Evolutionary conservation across 1,140 invertebrate genomes (phyloP).

Genomic region (Melitaea cinxia): DNA sequence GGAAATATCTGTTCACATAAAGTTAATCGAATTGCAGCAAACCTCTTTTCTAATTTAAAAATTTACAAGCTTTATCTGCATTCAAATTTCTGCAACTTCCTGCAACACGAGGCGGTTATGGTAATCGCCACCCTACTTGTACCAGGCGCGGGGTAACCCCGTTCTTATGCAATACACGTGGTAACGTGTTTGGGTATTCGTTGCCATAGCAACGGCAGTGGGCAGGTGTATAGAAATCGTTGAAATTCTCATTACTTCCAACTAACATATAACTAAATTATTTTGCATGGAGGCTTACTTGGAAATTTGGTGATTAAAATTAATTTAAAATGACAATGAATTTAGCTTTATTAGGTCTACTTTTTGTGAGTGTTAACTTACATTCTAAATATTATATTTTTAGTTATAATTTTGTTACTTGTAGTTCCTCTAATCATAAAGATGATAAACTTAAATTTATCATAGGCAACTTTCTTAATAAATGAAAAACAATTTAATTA

Average conservation of each 20-base stretch:
- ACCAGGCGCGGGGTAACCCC: constrained; percentile 17
- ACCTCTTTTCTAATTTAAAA: constrained; percentile 4
- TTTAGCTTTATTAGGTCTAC: too few relatives aligned
- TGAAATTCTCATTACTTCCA: neutral
- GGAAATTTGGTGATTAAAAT: too few relatives aligned
- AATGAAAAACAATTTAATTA: too few relatives aligned
- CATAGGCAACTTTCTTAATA: too few relatives aligned
- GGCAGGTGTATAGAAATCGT: constrained; percentile 5
- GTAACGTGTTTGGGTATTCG: constrained; percentile 12
- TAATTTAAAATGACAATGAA: too few relatives aligned
- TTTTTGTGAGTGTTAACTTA: too few relatives aligned
- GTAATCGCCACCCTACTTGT: constrained; percentile 19
- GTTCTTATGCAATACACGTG: constrained; percentile 6
- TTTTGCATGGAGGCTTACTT: too few relatives aligned
- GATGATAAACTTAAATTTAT: too few relatives aligned
- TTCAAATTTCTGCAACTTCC: constrained; percentile 20
- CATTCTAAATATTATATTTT: too few relatives aligned
- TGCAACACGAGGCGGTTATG: neutral
- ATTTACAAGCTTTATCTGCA: constrained; percentile 8
- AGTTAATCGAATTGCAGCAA: neutral
- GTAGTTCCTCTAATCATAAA: too few relatives aligned
- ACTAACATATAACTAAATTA: neutral
- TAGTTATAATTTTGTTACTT: too few relatives aligned
- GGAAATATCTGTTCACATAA: too few relatives aligned
- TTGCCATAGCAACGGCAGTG: constrained; percentile 22